These are phyloP conservation scores for Rotaria magnacalcarata DNA, from an alignment of 2,888 invertebrate genomes.

Conservation along the genomic window DNA sequence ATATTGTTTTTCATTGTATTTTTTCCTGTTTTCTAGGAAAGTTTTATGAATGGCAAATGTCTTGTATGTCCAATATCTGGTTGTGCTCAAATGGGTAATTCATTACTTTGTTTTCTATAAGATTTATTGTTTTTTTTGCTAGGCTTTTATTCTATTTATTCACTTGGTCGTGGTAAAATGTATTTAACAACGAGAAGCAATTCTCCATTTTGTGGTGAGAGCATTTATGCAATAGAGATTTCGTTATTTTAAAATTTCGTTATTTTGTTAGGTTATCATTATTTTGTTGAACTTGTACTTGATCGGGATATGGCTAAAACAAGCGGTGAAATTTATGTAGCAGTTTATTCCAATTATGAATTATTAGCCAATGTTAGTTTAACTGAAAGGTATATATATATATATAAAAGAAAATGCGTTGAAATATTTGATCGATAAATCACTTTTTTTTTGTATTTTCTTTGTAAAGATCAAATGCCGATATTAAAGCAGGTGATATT, in stretches of 20 bases:
- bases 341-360: background rate
- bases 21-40: background rate
- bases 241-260: background rate
- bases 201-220: conserved; percentile 22
- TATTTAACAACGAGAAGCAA: background rate
- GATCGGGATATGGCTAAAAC: conserved; percentile 33
- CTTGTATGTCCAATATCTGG: background rate
- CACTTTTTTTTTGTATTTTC: background rate
- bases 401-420: background rate
- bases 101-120: background rate
- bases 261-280: conserved; percentile 1
- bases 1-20: background rate
- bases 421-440: background rate
- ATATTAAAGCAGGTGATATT: conserved; percentile 28
- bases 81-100: conserved; percentile 25
- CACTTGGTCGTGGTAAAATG: conserved; percentile 20
- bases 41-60: conserved; percentile 33
- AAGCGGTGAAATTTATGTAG: background rate
- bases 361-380: conserved; percentile 3
- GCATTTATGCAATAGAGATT: no score
- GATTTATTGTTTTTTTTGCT: background rate
- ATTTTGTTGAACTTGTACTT: conserved; percentile 17
- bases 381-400: background rate
- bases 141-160: background rate
- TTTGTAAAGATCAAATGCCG: background rate